Conservation (phyloP, 1,140 invertebrate species). For the Drosophila jambulina region DNA sequence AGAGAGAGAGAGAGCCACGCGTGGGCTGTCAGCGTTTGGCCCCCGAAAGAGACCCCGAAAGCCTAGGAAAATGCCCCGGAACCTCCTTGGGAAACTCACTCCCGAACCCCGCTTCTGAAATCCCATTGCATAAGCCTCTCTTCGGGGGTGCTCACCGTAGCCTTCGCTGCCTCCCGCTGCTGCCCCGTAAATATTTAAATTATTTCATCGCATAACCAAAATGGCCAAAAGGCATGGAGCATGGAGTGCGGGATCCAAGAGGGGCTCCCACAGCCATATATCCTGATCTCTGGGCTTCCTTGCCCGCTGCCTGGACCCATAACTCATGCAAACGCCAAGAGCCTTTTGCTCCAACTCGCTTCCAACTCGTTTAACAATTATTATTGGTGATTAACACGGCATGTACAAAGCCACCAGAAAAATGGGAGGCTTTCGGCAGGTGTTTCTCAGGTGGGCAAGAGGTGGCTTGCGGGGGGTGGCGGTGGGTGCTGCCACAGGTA, state of each 20-base stretch:
- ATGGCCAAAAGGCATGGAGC: constrained; percentile 72
- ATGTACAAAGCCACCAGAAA: constrained; percentile 59
- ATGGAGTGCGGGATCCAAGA: background rate
- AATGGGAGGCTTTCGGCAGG: constrained; percentile 24
- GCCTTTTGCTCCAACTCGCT: constrained; percentile 48
- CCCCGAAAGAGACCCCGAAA: constrained; percentile 9
- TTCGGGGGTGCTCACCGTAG: constrained; percentile 65
- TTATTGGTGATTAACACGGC: constrained; percentile 84
- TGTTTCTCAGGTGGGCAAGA: constrained; percentile 9
- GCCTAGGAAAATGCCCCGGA: constrained; percentile 1
- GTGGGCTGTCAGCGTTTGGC: constrained; percentile 71
- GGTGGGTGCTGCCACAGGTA: constrained; percentile 22
- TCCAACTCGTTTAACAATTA: constrained; percentile 83
- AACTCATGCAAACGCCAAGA: constrained; percentile 73
- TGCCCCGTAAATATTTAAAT: constrained; percentile 79
- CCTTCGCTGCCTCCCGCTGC: constrained; percentile 50
- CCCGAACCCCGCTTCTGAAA: background rate
- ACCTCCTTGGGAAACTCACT: background rate
- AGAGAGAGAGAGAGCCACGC: constrained; percentile 73
- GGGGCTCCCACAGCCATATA: constrained; percentile 20
- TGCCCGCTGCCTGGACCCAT: constrained; percentile 42
- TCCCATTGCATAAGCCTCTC: constrained; percentile 70
- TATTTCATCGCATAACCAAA: constrained; percentile 82
- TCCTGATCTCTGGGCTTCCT: constrained; percentile 43
- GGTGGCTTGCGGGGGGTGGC: background rate